Base-by-base conservation (phyloP, 2,113 vertebrate genomes). In the Bolborhynchus lineola region DNA sequence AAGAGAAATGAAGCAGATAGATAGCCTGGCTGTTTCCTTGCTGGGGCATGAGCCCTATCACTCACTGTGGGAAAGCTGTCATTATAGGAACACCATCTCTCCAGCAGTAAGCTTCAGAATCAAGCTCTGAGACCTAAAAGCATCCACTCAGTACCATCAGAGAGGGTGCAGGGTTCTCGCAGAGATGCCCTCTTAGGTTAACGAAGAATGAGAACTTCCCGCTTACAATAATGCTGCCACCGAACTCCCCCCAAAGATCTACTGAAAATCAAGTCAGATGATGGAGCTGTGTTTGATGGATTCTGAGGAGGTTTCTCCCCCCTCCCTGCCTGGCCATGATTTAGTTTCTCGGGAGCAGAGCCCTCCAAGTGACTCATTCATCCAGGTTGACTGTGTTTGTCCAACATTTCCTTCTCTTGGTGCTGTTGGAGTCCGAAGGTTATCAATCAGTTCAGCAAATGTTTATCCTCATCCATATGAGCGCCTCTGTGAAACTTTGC, bases 361-460 rank as follows among this genome's bases (percentile, higher is more conserved):
- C 47, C 3, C 79, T 93, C 67, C 55, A 4, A 4, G 69, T 92
- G 89, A 87, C 89, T 69, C 57, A 95, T 95, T 91, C 82, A 49
- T 91, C 92, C 49, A 19, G 80, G 49, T 29, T 74, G 29, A 8
- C 57, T 92, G 90, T 84, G 76, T 96, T 92, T 81, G 92, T 87
- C 94, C 86, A 63, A 24, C 82, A 37, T 93, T 93, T 93, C 86
- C 70, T 70, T 90, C 49, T 64, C 17, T 57, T 64, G 90, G 49
- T 47, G 57, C 1, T 79, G 68, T 33, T 25, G 10, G 52, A 83
- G 44, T 15, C 82, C 29, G 50, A 64, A 10, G 42, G 90, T 87
- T 94, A 63, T 52, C 91, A 31, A 33, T 88, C 70, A 39, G 62
- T 55, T 94, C 91, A 82, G 92, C 81, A 83, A 84, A 78, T 96